Conservation (phyloP, 2,797 vertebrate species). For the Thaleichthys pacificus region DNA sequence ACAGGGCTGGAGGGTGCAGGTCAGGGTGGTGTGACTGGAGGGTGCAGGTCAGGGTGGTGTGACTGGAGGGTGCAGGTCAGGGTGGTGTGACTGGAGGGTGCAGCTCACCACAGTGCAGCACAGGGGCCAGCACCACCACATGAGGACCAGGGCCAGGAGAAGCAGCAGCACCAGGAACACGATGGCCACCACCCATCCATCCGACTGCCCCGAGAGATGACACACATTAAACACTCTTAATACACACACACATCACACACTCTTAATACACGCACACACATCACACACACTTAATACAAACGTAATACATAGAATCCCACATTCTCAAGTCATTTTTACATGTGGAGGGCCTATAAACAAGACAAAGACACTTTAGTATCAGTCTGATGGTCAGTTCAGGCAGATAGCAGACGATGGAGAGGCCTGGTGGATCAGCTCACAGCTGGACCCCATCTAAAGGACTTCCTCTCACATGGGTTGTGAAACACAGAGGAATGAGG, state of each 20-base stretch:
- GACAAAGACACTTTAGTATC: too few relatives aligned
- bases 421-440: neutral
- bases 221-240: neutral
- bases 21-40: too few relatives aligned
- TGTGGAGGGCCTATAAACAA: too few relatives aligned
- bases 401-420: neutral
- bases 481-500: too few relatives aligned
- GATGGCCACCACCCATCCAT: slow-evolving; percentile 78
- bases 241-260: neutral
- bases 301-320: slow-evolving; percentile 6
- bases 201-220: slow-evolving; percentile 69
- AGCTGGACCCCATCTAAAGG: neutral
- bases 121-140: slow-evolving; percentile 99
- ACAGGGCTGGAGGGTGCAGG: too few relatives aligned
- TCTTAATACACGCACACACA: neutral
- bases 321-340: neutral
- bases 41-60: too few relatives aligned
- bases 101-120: slow-evolving; percentile 96
- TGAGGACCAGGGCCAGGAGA: slow-evolving; percentile 78
- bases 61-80: too few relatives aligned
- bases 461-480: too few relatives aligned
- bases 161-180: slow-evolving; percentile 85
- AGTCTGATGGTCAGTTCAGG: neutral
- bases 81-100: too few relatives aligned
- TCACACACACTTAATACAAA: neutral